These are phyloP conservation scores for Sicus ferrugineus DNA, from an alignment of 2,888 invertebrate genomes.

Conservation along the genomic window DNA sequence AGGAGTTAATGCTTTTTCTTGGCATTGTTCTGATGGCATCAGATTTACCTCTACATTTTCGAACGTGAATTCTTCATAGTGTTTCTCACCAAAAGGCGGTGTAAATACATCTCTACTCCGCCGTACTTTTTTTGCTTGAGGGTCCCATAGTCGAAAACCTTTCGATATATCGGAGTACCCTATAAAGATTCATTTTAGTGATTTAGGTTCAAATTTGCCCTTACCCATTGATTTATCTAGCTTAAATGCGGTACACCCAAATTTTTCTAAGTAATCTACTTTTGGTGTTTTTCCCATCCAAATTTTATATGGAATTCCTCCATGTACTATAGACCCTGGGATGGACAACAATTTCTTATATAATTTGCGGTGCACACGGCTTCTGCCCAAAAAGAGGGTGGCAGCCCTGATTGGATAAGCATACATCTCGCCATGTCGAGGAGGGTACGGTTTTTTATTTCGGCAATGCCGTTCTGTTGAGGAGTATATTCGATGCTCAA, in stretches of 20 bases:
- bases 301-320: conserved; percentile 53
- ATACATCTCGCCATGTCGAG: too few species aligned
- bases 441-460: too few species aligned
- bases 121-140: background rate
- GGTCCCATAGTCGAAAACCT: background rate
- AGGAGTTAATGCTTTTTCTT: background rate
- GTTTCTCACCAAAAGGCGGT: background rate
- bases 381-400: conserved; percentile 41
- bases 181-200: background rate
- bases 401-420: too few species aligned
- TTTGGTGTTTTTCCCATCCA: conserved; percentile 55
- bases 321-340: background rate
- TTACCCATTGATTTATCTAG: conserved; percentile 31
- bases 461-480: too few species aligned
- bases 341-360: conserved; percentile 3
- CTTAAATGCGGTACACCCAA: conserved; percentile 41
- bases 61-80: background rate
- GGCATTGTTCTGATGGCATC: background rate
- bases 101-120: conserved; percentile 25
- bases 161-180: conserved; percentile 3
- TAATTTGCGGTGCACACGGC: conserved; percentile 41
- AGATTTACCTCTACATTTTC: background rate
- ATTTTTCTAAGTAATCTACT: conserved; percentile 51
- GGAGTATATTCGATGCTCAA: too few species aligned
- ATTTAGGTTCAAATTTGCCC: conserved; percentile 14